Base-by-base conservation (phyloP, 2,797 vertebrate species). In the Falco concolor region DNA sequence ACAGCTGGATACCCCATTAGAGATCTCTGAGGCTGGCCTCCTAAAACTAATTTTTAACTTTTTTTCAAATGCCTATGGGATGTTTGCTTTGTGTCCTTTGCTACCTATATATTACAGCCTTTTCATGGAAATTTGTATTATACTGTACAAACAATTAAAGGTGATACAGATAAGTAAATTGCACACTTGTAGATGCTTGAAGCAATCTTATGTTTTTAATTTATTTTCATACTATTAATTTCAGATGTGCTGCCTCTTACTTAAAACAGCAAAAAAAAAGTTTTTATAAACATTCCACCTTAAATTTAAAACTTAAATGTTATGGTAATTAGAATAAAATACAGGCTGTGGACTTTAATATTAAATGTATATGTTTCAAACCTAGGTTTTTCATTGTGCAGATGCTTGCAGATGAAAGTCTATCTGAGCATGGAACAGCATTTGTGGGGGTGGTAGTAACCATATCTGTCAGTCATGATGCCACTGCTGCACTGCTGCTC, bases 381-480 rank as follows among this genome's bases (percentile, higher is more conserved):
- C 15, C 9, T 50, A 40, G 9, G 7, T 61, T 81, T 93, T 95
- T 14, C 36, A 7, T 90, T 96, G 89, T 93, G 38, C 68, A 81
- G 20, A 60, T 78, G 34, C 34, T 95, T 91, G 76, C 45, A 91
- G 69, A 70, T 56, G 9, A 93, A 87, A 72, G n/a, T 80, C 57
- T 81, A 56, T 85, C 44, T 85, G 75, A 84, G 59, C 79, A 93
- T 7, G 15, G 34, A 76, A 90, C 54, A 96, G 69, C 52, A 92
- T 73, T 85, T 89, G 38, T 80, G 82, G 44, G 45, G 84, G 50
- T 93, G 40, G 38, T 32, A 85, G 87, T 75, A 96, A 94, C 74
- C 30, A 25, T 47, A 88, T 80, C 81, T 96, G 80, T 95, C 89
- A 95, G 80, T 92, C 93, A 96, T 7, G 79, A 93, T 64, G 73